A percentile compares a stretch with the other conserved stretches of the same genome.
Conservation (phyloP, 2,797 vertebrate species). For the Antennarius maculatus region DNA sequence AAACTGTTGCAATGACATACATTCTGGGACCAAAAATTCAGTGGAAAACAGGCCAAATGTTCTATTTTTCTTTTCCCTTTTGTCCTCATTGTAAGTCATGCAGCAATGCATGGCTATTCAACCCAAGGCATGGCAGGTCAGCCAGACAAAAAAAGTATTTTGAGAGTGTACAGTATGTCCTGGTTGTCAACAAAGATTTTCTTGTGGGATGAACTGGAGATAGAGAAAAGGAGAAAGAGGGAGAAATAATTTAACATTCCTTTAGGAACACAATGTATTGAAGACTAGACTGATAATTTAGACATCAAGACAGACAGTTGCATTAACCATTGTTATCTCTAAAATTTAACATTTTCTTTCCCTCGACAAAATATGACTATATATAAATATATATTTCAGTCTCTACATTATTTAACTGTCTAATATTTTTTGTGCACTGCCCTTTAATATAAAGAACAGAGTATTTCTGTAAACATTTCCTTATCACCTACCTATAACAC, state of each 20-base stretch:
- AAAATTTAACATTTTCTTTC: not conserved
- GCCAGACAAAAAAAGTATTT: conserved; percentile 21
- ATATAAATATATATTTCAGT: no score
- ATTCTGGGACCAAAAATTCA: conserved; percentile 38
- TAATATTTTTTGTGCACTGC: not conserved
- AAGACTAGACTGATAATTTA: not conserved
- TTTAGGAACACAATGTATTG: conserved; percentile 14
- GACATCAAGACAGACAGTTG: conserved; percentile 18
- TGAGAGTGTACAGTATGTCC: not conserved
- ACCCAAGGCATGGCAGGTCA: conserved; percentile 12
- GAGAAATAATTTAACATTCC: not conserved
- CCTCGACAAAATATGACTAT: conserved; percentile 6
- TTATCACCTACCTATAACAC: no score
- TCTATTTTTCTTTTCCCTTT: conserved; percentile 49
- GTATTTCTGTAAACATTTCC: no score
- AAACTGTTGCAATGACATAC: conserved; percentile 48
- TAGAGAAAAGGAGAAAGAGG: conserved; percentile 15
- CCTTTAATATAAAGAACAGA: not conserved
- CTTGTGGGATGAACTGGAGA: conserved; percentile 18
- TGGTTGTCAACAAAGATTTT: conserved; percentile 25
- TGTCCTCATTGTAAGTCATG: conserved; percentile 46
- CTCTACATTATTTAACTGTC: no score
- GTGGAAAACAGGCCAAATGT: conserved; percentile 53
- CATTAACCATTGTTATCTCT: not conserved
- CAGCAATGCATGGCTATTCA: conserved; percentile 33